Evolutionary conservation across 2,888 invertebrate genomes (phyloP).

Genomic region (Acanthococcus lagerstroemiae): DNA sequence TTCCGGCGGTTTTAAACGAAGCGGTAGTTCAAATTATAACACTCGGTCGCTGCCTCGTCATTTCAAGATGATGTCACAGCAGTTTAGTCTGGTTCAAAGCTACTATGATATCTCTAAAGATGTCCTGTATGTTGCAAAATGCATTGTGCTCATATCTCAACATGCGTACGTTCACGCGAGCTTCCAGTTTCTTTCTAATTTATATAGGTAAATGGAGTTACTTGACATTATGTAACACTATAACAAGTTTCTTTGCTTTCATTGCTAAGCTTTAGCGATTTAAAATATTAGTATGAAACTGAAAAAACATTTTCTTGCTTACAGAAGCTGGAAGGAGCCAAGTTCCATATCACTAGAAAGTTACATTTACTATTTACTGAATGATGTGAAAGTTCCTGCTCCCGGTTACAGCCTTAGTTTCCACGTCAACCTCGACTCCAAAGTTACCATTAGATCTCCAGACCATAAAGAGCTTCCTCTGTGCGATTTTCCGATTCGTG

Average conservation of each 20-base stretch:
- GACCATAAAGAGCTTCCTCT: conserved; percentile 78
- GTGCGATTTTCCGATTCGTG: conserved; percentile 81
- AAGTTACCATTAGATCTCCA: conserved; percentile 59
- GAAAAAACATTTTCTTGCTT: conserved; percentile 1
- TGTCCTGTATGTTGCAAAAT: conserved; percentile 88
- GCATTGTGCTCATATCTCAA: conserved; percentile 84
- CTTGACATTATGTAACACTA: background rate
- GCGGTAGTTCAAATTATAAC: conserved; percentile 48
- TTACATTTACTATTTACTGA: conserved; percentile 88
- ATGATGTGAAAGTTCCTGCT: conserved; percentile 83
- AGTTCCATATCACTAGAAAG: conserved; percentile 72
- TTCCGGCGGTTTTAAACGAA: conserved; percentile 61
- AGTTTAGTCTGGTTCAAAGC: conserved; percentile 64
- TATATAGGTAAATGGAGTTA: conserved; percentile 58
- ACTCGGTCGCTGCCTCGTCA: conserved; percentile 81
- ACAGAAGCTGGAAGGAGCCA: conserved; percentile 42
- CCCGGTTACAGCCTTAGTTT: conserved; percentile 68
- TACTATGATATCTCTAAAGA: conserved; percentile 88
- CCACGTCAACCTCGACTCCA: conserved; percentile 40
- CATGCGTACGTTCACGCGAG: conserved; percentile 81
- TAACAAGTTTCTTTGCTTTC: conserved; percentile 4
- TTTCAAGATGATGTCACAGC: conserved; percentile 71
- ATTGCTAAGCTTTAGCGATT: background rate
- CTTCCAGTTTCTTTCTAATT: conserved; percentile 73
- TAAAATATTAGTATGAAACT: background rate